phyloP scores from a whole-genome alignment of 2,113 vertebrate species.

The Cyanoderma ruficeps region DNA sequence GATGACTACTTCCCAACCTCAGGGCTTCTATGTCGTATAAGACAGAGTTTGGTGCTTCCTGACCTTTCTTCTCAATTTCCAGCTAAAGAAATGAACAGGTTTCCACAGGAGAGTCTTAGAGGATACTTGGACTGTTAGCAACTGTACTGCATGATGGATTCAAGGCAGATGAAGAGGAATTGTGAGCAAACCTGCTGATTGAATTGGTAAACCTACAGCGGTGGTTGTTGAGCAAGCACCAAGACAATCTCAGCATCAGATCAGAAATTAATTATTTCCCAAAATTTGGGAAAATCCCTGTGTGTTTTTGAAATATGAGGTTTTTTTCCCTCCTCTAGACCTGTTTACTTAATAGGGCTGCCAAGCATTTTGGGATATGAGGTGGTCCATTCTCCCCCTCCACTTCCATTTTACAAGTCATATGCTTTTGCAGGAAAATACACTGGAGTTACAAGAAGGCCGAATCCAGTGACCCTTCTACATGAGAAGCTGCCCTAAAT shows the following conservation, averaged over 20 bases:
- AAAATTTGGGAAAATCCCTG: background rate
- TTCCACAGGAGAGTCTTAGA: background rate
- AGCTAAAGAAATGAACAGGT: background rate
- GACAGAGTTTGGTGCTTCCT: background rate
- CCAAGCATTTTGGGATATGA: background rate
- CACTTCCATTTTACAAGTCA: background rate
- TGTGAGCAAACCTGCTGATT: background rate
- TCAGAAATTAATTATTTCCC: background rate
- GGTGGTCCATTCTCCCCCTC: fast-evolving
- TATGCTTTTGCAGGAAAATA: background rate
- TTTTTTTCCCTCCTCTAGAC: background rate
- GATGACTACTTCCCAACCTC: background rate
- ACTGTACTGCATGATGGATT: background rate
- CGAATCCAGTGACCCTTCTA: background rate
- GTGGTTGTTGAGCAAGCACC: background rate
- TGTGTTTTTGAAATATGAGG: background rate
- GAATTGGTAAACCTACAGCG: background rate
- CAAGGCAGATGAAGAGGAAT: background rate
- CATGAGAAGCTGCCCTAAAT: background rate
- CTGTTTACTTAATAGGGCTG: background rate
- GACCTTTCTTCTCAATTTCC: background rate
- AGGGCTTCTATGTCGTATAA: background rate
- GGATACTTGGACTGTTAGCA: background rate
- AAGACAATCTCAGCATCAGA: background rate
- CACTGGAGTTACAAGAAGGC: background rate